These are phyloP conservation scores for Vulpes lagopus DNA, from an alignment of 2,113 vertebrate species.

Conservation along the genomic window DNA sequence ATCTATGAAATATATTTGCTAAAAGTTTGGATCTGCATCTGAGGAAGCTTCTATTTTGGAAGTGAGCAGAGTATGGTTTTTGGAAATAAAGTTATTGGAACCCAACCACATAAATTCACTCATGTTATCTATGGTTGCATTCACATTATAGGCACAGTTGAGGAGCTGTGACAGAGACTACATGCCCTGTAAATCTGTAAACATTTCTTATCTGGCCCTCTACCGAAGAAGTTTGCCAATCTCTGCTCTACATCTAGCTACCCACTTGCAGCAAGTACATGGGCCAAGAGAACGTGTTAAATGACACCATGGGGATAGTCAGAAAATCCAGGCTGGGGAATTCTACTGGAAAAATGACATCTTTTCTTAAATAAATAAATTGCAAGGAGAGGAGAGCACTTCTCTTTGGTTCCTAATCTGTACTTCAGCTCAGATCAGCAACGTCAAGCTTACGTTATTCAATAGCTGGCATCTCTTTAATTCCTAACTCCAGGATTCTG, in stretches of 20 bases:
- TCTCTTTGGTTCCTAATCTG: background rate
- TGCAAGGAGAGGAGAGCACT: background rate
- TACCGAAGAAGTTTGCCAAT: background rate
- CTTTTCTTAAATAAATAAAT: conserved; percentile 1
- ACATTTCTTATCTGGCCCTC: background rate
- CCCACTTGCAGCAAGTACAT: background rate
- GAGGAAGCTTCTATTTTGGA: background rate
- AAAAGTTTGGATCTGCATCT: background rate
- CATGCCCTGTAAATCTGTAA: background rate
- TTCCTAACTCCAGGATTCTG: background rate
- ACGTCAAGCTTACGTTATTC: background rate
- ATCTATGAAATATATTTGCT: background rate
- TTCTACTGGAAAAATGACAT: background rate
- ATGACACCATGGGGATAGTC: background rate
- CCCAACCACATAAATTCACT: background rate
- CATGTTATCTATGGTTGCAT: background rate
- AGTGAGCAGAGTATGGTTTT: background rate
- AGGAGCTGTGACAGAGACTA: background rate
- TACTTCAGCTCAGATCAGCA: background rate
- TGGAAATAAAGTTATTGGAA: background rate
- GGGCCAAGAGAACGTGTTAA: background rate
- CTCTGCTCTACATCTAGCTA: background rate
- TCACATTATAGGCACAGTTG: background rate
- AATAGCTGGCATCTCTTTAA: background rate
- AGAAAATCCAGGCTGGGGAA: background rate